These are phyloP conservation scores for Lithophane leautieri DNA, from an alignment of 2,888 invertebrate species.

Conservation along the genomic window DNA sequence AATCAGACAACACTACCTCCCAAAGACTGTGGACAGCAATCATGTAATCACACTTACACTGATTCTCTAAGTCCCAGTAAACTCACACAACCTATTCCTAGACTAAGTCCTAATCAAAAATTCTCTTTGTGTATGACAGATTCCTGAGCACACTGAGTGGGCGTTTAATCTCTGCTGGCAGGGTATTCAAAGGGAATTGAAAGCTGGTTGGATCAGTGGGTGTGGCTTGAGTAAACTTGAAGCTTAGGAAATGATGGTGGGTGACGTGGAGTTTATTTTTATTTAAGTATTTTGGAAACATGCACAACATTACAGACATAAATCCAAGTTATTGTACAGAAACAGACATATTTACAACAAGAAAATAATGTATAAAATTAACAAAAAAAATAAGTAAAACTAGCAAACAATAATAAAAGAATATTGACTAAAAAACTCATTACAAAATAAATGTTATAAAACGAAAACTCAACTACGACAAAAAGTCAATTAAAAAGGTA, in stretches of 20 bases:
- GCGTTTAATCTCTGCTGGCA: slow-evolving; percentile 48
- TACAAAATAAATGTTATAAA: too few relatives aligned
- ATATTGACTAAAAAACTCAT: too few relatives aligned
- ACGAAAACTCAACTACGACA: too few relatives aligned
- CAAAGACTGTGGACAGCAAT: slow-evolving; percentile 6
- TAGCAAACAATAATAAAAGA: too few relatives aligned
- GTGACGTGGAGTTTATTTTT: neutral
- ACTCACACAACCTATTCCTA: slow-evolving; percentile 5
- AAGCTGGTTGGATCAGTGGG: slow-evolving; percentile 15
- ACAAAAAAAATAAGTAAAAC: too few relatives aligned
- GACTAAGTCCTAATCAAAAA: slow-evolving; percentile 43
- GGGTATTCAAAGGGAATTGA: slow-evolving; percentile 55
- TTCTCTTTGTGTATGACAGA: slow-evolving; percentile 51
- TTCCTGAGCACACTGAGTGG: slow-evolving; percentile 21
- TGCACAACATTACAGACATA: neutral
- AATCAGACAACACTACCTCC: neutral
- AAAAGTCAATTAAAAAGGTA: too few relatives aligned
- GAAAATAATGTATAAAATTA: too few relatives aligned
- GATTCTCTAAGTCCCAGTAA: slow-evolving; percentile 17
- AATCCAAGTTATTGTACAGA: neutral
- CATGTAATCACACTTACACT: slow-evolving; percentile 4
- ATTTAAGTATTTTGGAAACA: neutral
- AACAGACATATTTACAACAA: neutral
- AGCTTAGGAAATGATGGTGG: neutral
- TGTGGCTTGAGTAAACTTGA: slow-evolving; percentile 10